Base-by-base conservation (phyloP, 2,888 invertebrate species). In the Meiosimyza decipiens region DNA sequence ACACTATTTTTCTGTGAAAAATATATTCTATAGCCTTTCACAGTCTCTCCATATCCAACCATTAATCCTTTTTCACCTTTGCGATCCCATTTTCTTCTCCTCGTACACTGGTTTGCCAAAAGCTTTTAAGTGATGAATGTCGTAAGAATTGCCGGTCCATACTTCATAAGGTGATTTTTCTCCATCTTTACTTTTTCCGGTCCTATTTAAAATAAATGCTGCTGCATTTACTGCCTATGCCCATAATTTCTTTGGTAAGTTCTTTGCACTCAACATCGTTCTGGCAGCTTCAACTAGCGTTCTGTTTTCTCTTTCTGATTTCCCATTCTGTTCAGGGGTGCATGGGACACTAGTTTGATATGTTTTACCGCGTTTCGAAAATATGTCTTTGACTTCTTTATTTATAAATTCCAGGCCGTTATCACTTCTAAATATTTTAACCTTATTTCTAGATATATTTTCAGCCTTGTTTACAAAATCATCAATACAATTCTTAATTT, bases 341-440 rank as follows among this genome's bases (percentile, higher is more conserved):
- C 85, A 81, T 0, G 82, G 76, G 1, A 77, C 76, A 2, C 83
- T 80, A 15, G 71, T 74, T 73, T 84, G 79, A 73, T 84, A 83
- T 12, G 62, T 60, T 49, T 83, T 85, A n/a, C 82, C 82, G 63
- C 70, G 68, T 11, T 40, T 40, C 3, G 9, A 49, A 0, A 70
- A 52, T 6, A 72, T 50, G 80, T 78, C 3, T 80, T 79, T 65
- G 64, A 80, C 52, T 71, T 76, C 40, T 72, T 77, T 71, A 82
- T 18, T 84, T 82, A 55, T 84, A 83, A 76, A 83, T 83, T 12
- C 85, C 59, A 75, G 85, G 83, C 12, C 81, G 71, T 72, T 86
- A 83, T 13, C 86, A 65, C 47, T 83, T 28, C 52, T 84, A 80
- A 55, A 85, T 73, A 64, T 76, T 67, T 33, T 72, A 16, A 82